phyloP scores from a whole-genome alignment of 1,140 invertebrate species.

The Drosophila equinoxialis region DNA sequence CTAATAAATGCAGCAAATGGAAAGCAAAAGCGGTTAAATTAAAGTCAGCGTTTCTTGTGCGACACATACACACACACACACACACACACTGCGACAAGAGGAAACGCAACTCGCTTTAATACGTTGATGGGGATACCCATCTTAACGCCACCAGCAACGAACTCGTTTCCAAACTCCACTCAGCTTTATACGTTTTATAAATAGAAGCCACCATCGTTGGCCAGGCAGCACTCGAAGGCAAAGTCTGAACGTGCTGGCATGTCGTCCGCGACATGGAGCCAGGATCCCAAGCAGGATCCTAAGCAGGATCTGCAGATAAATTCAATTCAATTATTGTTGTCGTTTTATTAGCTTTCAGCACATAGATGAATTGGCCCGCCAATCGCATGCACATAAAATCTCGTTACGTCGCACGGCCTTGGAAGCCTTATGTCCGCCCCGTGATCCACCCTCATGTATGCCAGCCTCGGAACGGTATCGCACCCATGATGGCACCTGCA shows the following conservation, averaged over 20 bases:
- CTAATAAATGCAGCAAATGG: constrained; percentile 65
- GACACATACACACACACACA: constrained; percentile 47
- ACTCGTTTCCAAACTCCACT: constrained; percentile 61
- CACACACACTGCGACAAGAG: constrained; percentile 18
- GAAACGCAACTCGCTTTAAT: constrained; percentile 50
- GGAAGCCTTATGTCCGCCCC: constrained; percentile 75
- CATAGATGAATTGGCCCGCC: constrained; percentile 75
- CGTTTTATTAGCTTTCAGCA: constrained; percentile 67
- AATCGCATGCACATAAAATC: constrained; percentile 74
- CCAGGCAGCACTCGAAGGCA: constrained; percentile 56
- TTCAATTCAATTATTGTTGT: constrained; percentile 8
- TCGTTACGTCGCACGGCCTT: constrained; percentile 75
- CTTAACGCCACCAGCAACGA: constrained; percentile 43
- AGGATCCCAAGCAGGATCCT: neutral
- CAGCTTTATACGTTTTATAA: constrained; percentile 63
- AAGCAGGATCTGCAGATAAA: constrained; percentile 6
- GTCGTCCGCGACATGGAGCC: constrained; percentile 32
- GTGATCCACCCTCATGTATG: constrained; percentile 77
- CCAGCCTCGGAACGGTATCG: constrained; percentile 86
- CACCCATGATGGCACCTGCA: constrained; percentile 93
- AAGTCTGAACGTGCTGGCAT: constrained; percentile 63
- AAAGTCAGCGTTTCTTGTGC: constrained; percentile 62
- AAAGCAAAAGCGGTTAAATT: constrained; percentile 64
- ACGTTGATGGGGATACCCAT: constrained; percentile 53
- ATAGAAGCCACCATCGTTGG: constrained; percentile 56